phyloP scores from a whole-genome alignment of 37 sponge, comb jelly and placozoan genomes.

The Trichoplax adhaerens region DNA sequence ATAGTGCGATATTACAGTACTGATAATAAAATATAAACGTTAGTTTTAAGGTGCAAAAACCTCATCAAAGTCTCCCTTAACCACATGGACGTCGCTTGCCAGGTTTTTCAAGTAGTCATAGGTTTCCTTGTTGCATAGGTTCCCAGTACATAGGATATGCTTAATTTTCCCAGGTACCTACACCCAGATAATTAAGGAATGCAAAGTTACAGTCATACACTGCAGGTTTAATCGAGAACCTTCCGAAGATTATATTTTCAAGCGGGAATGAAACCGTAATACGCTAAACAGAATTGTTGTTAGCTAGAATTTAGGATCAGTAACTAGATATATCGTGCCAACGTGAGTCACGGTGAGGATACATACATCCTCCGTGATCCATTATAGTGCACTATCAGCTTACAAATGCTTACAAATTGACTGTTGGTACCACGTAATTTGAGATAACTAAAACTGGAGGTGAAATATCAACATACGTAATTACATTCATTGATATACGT shows the following conservation, averaged over 20 bases:
- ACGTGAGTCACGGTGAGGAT: too few relatives aligned
- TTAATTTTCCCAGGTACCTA: conserved; percentile 98
- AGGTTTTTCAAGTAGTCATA: conserved; percentile 93
- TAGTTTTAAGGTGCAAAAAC: conserved; percentile 15
- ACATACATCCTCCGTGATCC: too few relatives aligned
- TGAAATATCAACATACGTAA: too few relatives aligned
- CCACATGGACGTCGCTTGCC: conserved; percentile 87
- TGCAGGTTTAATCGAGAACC: too few relatives aligned
- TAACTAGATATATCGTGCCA: too few relatives aligned
- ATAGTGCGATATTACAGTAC: background rate
- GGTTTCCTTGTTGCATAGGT: conserved; percentile 85
- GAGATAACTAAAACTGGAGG: background rate
- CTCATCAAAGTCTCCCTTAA: conserved; percentile 93
- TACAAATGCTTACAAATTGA: background rate
- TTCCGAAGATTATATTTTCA: too few relatives aligned
- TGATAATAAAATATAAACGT: background rate
- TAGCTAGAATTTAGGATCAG: too few relatives aligned
- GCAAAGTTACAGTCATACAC: too few relatives aligned
- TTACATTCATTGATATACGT: background rate
- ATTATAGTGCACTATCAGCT: too few relatives aligned
- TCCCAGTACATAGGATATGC: conserved; percentile 96
- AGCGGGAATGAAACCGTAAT: too few relatives aligned
- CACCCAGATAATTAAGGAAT: background rate
- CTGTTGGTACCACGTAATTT: background rate
- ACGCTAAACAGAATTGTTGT: too few relatives aligned